Conservation (phyloP, 1,140 invertebrate species). For the Dufourea novaeangliae region DNA sequence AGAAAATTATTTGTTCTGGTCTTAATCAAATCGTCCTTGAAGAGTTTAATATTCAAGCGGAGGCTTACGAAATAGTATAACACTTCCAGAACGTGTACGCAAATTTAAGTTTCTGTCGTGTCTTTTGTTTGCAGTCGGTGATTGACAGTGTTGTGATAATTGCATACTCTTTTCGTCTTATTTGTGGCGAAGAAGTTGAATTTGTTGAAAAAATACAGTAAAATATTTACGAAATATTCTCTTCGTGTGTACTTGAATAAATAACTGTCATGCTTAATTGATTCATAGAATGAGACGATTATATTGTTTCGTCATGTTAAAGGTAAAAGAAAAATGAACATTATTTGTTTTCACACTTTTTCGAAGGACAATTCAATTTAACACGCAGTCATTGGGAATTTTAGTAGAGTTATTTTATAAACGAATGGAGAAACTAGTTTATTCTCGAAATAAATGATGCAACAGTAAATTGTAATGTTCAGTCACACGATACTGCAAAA, state of each 20-base stretch:
- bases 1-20: too few species aligned
- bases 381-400: background rate
- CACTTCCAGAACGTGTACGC: background rate
- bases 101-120: background rate
- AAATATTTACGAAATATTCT: background rate
- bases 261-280: too few species aligned
- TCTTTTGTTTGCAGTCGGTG: background rate
- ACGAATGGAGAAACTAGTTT: too few species aligned
- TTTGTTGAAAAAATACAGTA: background rate
- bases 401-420: background rate
- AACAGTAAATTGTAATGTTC: too few species aligned
- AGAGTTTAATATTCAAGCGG: background rate
- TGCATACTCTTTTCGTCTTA: background rate
- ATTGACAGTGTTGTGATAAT: background rate
- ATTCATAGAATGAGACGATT: too few species aligned
- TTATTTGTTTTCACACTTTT: too few species aligned
- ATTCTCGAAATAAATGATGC: too few species aligned
- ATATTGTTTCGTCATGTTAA: background rate
- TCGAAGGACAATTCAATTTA: too few species aligned
- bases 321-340: too few species aligned
- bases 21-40: too few species aligned
- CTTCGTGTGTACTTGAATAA: background rate
- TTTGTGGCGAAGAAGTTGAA: background rate
- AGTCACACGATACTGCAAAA: too few species aligned
- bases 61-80: background rate